Conservation (phyloP, 1,140 invertebrate species). For the Bombus pyrosoma region DNA sequence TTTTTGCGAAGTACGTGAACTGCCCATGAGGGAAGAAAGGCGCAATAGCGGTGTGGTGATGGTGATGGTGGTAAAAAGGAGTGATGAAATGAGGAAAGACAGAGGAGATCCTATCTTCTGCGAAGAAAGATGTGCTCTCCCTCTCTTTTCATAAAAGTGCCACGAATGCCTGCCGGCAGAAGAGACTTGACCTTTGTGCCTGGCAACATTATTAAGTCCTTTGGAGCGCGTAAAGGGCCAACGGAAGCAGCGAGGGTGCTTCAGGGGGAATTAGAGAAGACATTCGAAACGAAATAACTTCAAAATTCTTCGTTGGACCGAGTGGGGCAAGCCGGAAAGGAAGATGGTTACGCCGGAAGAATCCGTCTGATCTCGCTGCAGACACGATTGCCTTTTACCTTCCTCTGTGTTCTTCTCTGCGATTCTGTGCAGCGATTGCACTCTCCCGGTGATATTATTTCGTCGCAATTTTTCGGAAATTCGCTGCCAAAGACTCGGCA, state of each 20-base stretch:
- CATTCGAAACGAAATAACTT: slow-evolving; percentile 73
- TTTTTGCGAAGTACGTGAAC: slow-evolving; percentile 64
- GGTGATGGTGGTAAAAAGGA: slow-evolving; percentile 25
- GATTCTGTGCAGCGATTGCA: not conserved
- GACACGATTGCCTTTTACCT: not conserved
- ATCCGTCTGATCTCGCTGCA: slow-evolving; percentile 43
- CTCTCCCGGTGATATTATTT: not conserved
- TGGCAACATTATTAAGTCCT: slow-evolving; percentile 79
- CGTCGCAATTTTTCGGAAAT: not conserved
- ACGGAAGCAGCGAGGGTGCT: slow-evolving; percentile 59
- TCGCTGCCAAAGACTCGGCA: not conserved
- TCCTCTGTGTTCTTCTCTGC: not conserved
- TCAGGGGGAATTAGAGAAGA: slow-evolving; percentile 52
- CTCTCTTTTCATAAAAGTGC: slow-evolving; percentile 60
- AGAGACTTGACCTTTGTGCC: slow-evolving; percentile 77
- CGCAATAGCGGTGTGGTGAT: not conserved
- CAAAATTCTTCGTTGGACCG: slow-evolving; percentile 65
- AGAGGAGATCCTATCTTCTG: slow-evolving; percentile 1
- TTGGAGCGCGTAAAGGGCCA: slow-evolving; percentile 63
- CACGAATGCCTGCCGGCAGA: slow-evolving; percentile 69
- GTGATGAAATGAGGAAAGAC: slow-evolving; percentile 15
- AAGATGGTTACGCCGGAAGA: slow-evolving; percentile 47
- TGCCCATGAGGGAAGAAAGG: not conserved
- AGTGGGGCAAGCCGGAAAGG: slow-evolving; percentile 16
- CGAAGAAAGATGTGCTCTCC: slow-evolving; percentile 15